phyloP scores from a whole-genome alignment of 2,797 vertebrate species.

The Setipinna tenuifilis region DNA sequence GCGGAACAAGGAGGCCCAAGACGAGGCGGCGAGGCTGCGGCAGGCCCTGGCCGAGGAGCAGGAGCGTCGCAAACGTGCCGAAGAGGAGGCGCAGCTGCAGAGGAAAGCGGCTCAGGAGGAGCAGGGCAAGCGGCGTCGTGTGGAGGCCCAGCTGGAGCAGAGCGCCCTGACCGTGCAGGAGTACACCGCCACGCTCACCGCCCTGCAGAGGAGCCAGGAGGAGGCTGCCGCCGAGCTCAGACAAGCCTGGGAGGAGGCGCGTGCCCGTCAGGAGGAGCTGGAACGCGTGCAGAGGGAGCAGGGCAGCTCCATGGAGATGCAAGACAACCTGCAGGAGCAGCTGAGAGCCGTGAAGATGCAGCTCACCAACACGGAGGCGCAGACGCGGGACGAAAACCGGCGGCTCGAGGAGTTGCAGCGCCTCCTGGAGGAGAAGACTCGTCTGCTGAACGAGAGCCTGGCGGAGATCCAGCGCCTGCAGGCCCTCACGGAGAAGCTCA shows the following conservation, averaged over 20 bases:
- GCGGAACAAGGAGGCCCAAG: conserved; percentile 83
- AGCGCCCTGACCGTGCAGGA: conserved; percentile 77
- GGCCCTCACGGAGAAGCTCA: conserved; percentile 83
- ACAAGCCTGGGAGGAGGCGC: conserved; percentile 79
- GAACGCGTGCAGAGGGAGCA: conserved; percentile 83
- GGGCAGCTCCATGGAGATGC: conserved; percentile 77
- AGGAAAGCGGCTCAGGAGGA: conserved; percentile 77
- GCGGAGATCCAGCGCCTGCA: conserved; percentile 84
- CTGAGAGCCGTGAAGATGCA: conserved; percentile 82
- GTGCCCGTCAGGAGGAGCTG: conserved; percentile 81
- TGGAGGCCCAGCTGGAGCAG: conserved; percentile 85
- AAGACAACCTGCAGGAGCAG: conserved; percentile 72
- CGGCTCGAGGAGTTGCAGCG: conserved; percentile 84
- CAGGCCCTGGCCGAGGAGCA: conserved; percentile 77
- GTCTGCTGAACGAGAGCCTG: conserved; percentile 78
- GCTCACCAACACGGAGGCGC: conserved; percentile 84
- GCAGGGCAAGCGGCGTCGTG: conserved; percentile 80
- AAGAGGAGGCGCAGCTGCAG: conserved; percentile 84
- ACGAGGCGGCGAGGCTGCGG: conserved; percentile 67
- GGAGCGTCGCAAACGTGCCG: conserved; percentile 65
- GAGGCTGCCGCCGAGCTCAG: conserved; percentile 78
- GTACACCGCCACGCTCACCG: conserved; percentile 79
- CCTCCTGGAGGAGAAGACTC: conserved; percentile 85
- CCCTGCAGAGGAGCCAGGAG: conserved; percentile 85
- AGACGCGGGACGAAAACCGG: conserved; percentile 79